Base-by-base conservation (phyloP, 2,888 invertebrate species). In the Hemistola chrysoprasaria region DNA sequence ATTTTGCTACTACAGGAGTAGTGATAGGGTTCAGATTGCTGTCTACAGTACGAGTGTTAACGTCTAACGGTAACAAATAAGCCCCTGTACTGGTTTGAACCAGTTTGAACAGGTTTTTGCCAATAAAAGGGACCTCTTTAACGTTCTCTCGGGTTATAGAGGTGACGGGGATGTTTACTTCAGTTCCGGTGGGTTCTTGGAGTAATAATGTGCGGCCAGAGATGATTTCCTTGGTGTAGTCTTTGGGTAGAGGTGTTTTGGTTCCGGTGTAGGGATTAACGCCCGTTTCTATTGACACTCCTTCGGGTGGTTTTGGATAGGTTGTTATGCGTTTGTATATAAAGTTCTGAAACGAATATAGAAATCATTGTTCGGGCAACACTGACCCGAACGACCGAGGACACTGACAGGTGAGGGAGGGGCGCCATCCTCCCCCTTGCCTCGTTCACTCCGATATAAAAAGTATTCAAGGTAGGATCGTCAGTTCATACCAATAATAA, bases 191-290 rank as follows among this genome's bases (percentile, higher is more conserved):
- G 37, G 44, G 5, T 38, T 47, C 1, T 40, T 30, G 0, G 25
- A 39, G 31, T n/a, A 56, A 6, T 10, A 50, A 59, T 4, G 50
- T 37, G 11, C 65, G 35, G 6, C 48, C 26, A 30, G 41, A 41
- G 2, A 40, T 22, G 6, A 73, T 65, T 5, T 50, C 27, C 43
- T 75, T 65, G 1, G 62, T 72, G 34, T 81, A 82, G 27, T 67
- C 59, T 25, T 72, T 70, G 1, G 80, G 82, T 1, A 84, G 48
- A 0, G 81, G 71, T 0, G 40, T 35, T 50, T 78, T 81, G 22
- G 31, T 28, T 0, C 60, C 54, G 0, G 51, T 44, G 1, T 38
- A 20, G 0, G 60, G 28, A 0, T 46, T 22, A 3, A 58, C 11
- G 0, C 64, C 69, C 0, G 68, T 1, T 3, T 62, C 34, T 1